Percentiles rank a stretch among this genome's conserved stretches.
Conservation (phyloP, 1,140 invertebrate species). For the Phocides pigmalion region DNA sequence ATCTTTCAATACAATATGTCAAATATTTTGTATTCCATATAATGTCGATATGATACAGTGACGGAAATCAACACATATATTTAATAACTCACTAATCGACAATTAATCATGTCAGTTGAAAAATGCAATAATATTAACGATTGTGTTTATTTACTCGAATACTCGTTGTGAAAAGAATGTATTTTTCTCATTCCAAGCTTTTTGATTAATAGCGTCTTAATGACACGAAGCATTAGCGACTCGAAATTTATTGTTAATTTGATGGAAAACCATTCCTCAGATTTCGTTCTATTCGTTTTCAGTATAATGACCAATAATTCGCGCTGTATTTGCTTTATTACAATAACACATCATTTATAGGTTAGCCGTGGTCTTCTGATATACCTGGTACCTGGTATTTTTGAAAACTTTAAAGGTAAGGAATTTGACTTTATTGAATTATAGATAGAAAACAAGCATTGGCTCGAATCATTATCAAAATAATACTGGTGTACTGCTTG, state of each 20-base stretch:
- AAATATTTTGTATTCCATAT: too few relatives aligned
- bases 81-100: background rate
- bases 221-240: constrained; percentile 68
- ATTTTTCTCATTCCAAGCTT: constrained; percentile 57
- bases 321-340: background rate
- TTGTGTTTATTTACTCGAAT: constrained; percentile 3
- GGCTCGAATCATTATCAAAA: too few relatives aligned
- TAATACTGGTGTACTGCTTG: too few relatives aligned
- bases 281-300: background rate
- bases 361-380: too few relatives aligned
- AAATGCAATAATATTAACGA: constrained; percentile 12
- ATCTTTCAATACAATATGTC: too few relatives aligned
- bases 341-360: too few relatives aligned
- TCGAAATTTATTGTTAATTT: constrained; percentile 68
- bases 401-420: background rate
- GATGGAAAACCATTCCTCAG: constrained; percentile 32
- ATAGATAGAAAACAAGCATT: too few relatives aligned
- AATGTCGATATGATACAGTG: background rate
- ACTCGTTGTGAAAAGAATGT: constrained; percentile 34
- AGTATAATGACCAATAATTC: background rate
- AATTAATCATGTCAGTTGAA: constrained; percentile 1
- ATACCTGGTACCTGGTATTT: background rate
- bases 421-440: too few relatives aligned
- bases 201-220: constrained; percentile 77
- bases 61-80: background rate